Evolutionary conservation across 1,140 invertebrate species (phyloP).

Genomic region (Ooceraea biroi): DNA sequence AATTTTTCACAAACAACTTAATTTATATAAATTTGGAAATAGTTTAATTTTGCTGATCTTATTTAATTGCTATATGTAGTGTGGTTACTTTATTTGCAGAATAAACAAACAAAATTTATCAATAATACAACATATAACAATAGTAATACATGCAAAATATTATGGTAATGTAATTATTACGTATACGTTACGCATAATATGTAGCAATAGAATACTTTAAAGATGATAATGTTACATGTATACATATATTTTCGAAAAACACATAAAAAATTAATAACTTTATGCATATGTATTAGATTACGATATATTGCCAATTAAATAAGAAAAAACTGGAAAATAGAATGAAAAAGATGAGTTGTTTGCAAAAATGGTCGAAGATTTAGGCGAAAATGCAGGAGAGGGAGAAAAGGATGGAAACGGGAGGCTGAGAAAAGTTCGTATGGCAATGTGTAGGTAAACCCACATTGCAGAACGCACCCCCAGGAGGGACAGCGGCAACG

Average conservation of each 20-base stretch:
- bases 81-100: no score
- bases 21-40: no score
- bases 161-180: no score
- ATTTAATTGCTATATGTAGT: no score
- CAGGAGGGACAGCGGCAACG: constrained; percentile 76
- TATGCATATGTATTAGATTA: constrained; percentile 2
- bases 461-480: constrained; percentile 69
- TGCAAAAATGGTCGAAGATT: constrained; percentile 77
- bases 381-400: constrained; percentile 70
- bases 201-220: no score
- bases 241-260: neutral
- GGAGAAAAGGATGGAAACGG: constrained; percentile 49
- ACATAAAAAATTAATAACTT: neutral
- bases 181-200: no score
- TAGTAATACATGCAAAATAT: no score
- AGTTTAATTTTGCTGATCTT: no score
- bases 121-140: no score
- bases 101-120: no score
- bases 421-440: constrained; percentile 65
- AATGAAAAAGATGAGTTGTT: constrained; percentile 65
- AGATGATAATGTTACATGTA: neutral
- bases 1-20: no score
- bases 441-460: constrained; percentile 69
- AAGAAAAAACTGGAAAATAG: constrained; percentile 54
- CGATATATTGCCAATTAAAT: constrained; percentile 66